phyloP scores from a whole-genome alignment of 2,113 vertebrate genomes.

The Asarcornis scutulata region DNA sequence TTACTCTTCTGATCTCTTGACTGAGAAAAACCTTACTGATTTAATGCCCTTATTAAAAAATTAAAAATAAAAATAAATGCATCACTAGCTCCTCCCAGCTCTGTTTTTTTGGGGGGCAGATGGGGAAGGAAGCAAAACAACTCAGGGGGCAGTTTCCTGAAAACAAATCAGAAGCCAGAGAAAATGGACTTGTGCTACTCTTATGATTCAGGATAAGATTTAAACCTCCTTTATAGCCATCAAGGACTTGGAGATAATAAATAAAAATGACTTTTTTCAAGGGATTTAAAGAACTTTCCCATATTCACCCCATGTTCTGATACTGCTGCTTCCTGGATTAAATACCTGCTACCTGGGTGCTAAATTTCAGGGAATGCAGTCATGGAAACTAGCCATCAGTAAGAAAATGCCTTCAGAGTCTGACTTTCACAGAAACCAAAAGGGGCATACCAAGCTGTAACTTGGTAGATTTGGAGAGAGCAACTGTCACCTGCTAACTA shows the following conservation, averaged over 20 bases:
- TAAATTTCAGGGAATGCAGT: not conserved
- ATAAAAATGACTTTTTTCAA: too few relatives aligned
- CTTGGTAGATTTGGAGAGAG: not conserved
- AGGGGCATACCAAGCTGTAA: not conserved
- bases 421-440: not conserved
- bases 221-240: not conserved
- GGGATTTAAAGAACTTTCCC: not conserved
- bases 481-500: not conserved
- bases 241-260: rapidly evolving
- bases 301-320: not conserved
- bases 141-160: not conserved
- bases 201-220: not conserved
- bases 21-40: not conserved
- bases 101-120: not conserved
- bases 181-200: not conserved
- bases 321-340: not conserved
- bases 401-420: not conserved
- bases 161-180: not conserved
- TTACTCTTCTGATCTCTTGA: not conserved
- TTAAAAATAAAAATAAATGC: not conserved
- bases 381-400: not conserved
- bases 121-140: not conserved
- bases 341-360: not conserved
- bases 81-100: not conserved
- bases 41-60: not conserved